Evolutionary conservation across 2,888 invertebrate genomes (phyloP).

Genomic region (Mesorhabditis belari): DNA sequence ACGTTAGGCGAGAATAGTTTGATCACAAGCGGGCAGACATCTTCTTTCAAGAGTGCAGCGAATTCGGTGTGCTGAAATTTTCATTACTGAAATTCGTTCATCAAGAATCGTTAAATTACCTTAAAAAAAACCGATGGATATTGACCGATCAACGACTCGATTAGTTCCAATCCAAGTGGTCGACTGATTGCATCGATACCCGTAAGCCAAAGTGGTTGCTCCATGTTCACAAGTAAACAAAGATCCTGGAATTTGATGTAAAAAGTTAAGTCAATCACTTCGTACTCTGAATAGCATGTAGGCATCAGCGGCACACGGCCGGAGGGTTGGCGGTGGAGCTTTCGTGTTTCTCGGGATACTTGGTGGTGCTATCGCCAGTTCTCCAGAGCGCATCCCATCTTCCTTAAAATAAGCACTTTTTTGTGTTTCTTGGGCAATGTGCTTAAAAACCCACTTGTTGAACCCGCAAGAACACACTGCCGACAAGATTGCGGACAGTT

Average conservation of each 20-base stretch:
- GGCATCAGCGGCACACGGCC: slow-evolving; percentile 67
- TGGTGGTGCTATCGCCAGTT: slow-evolving; percentile 58
- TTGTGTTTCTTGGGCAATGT: background rate
- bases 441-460: slow-evolving; percentile 31
- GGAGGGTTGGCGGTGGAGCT: slow-evolving; percentile 66
- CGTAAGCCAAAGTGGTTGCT: slow-evolving; percentile 86
- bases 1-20: slow-evolving; percentile 95
- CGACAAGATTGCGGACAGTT: slow-evolving; percentile 87
- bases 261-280: slow-evolving; percentile 54
- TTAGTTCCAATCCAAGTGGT: slow-evolving; percentile 86
- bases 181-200: slow-evolving; percentile 95
- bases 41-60: slow-evolving; percentile 84
- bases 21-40: slow-evolving; percentile 95
- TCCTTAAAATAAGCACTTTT: slow-evolving; percentile 20
- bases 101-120: slow-evolving; percentile 39
- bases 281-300: slow-evolving; percentile 88
- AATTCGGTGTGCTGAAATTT: slow-evolving; percentile 77
- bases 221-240: slow-evolving; percentile 89
- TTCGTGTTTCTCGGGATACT: slow-evolving; percentile 56
- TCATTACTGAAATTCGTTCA: background rate
- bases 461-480: slow-evolving; percentile 63
- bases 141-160: slow-evolving; percentile 81
- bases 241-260: slow-evolving; percentile 67
- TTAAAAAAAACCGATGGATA: slow-evolving; percentile 57
- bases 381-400: slow-evolving; percentile 43